Base-by-base conservation (phyloP, 2,888 invertebrate genomes). In the Lasioglossum lativentre region DNA sequence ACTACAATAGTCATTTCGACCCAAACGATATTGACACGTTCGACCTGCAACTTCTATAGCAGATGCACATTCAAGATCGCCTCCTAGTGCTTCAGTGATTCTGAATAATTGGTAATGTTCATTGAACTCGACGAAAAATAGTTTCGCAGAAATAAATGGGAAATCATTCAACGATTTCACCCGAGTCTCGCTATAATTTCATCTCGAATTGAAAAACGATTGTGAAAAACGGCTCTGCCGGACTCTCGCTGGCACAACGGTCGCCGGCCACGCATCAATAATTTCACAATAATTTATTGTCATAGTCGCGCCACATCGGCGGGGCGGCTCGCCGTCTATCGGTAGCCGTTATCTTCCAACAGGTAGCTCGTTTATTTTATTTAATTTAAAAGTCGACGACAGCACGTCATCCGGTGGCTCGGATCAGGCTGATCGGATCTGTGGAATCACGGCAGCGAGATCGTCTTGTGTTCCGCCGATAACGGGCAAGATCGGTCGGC, bases 291-390 rank as follows among this genome's bases (percentile, higher is more conserved):
- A 38, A 56, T 52, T 19, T 47, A 38, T 68, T 52, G 23, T 52
- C 42, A 5, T 38, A 5, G 45, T n/a, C 68, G 10, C 42, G 59
- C 30, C 3, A 8, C n/a, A 71, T 16, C 2, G 47, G n/a, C n/a
- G n/a, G 12, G 40, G 30, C n/a, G 14, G 12, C 10, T 42, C n/a
- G 42, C 23, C 63, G 52, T n/a, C 45, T 66, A 78, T 78, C 34
- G 78, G 66, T 66, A 56, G 38, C 74, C n/a, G 59, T 87, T 86
- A 88, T 87, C 88, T 70, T n/a, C 40, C 23, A 70, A 70, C 66
- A 81, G 72, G 82, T 86, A 78, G 86, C 83, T 88, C 82, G 81
- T 85, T 85, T 76, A 82, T 88, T 90, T 86, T 78, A 76, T 82
- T 89, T 88, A 89, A 90, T 90, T 90, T 78, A 77, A 80, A 70